phyloP scores from a whole-genome alignment of 2,797 vertebrate species.

The Xiphophorus birchmanni region DNA sequence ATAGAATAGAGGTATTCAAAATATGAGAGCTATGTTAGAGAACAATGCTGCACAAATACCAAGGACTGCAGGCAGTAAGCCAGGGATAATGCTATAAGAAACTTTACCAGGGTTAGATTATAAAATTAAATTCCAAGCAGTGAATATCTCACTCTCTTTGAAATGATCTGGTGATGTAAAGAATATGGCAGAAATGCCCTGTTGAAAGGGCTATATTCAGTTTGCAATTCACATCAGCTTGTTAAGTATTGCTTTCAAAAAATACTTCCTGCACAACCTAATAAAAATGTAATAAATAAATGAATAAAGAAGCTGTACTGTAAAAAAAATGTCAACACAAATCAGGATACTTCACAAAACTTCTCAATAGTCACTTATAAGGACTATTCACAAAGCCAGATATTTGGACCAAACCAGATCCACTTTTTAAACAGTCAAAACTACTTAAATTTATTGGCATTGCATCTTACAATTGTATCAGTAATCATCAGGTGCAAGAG shows the following conservation, averaged over 20 bases:
- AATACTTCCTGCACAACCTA: slow-evolving; percentile 30
- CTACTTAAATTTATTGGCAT: too few relatives aligned
- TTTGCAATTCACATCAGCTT: neutral
- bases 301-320: slow-evolving; percentile 22
- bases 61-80: neutral
- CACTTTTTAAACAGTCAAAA: too few relatives aligned
- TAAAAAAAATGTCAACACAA: slow-evolving; percentile 25
- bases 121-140: neutral
- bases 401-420: too few relatives aligned
- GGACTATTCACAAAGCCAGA: too few relatives aligned
- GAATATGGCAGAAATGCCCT: neutral
- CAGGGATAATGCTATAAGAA: neutral
- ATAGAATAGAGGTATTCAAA: too few relatives aligned
- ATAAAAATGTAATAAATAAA: slow-evolving; percentile 19
- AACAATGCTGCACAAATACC: neutral
- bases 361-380: too few relatives aligned
- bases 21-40: neutral
- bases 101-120: neutral
- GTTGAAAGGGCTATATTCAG: neutral
- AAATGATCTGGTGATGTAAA: neutral
- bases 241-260: neutral
- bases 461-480: too few relatives aligned
- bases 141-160: neutral
- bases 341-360: neutral
- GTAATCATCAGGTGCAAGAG: too few relatives aligned